These are phyloP conservation scores for Acleris emargana DNA, from an alignment of 2,888 invertebrate species.

Conservation along the genomic window DNA sequence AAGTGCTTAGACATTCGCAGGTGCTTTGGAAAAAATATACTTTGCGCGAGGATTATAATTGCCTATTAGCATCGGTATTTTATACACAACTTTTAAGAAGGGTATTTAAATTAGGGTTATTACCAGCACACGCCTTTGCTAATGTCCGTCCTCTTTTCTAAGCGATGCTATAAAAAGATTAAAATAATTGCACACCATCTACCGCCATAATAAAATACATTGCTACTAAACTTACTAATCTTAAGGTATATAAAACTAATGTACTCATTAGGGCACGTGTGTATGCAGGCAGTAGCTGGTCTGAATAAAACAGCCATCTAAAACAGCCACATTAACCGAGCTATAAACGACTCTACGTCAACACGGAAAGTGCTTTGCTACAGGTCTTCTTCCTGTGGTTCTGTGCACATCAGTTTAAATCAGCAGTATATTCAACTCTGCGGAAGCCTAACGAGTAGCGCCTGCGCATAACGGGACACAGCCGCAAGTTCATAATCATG, in stretches of 20 bases:
- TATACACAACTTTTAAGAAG: constrained; percentile 20
- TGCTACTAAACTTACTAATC: neutral
- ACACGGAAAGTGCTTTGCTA: neutral
- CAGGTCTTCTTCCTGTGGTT: neutral
- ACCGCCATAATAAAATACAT: constrained; percentile 2
- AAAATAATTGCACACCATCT: constrained; percentile 11
- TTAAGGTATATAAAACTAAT: constrained; percentile 1
- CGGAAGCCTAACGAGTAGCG: constrained; percentile 48
- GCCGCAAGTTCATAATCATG: constrained; percentile 39
- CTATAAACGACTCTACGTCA: neutral
- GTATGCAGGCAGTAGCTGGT: constrained; percentile 8
- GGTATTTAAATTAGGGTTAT: constrained; percentile 28
- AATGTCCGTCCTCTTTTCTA: constrained; percentile 19
- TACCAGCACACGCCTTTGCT: constrained; percentile 27
- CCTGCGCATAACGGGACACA: constrained; percentile 56
- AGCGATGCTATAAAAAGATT: constrained; percentile 17
- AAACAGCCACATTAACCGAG: neutral
- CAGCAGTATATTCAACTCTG: constrained; percentile 37
- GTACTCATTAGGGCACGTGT: constrained; percentile 9
- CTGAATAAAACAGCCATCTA: neutral
- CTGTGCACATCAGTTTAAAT: constrained; percentile 19
- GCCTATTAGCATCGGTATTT: constrained; percentile 19
- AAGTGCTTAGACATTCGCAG: constrained; percentile 35
- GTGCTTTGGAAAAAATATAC: constrained; percentile 23
- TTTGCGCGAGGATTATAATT: constrained; percentile 13